These are phyloP conservation scores for Epistrophella euchroma DNA, from an alignment of 2,888 invertebrate genomes.

Conservation along the genomic window DNA sequence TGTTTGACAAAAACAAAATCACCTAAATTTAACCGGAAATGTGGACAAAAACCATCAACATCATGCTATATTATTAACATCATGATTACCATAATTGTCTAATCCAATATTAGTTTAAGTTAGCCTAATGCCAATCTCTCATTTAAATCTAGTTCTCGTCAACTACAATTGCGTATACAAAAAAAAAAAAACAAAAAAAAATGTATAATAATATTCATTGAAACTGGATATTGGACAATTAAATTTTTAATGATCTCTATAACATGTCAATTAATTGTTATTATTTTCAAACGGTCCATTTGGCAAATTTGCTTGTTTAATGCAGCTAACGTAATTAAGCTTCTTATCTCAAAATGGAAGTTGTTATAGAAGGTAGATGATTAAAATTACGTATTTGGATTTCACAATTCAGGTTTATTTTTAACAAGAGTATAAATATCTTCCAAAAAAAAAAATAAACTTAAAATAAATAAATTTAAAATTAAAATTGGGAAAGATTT, in stretches of 20 bases:
- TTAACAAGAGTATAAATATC: too few species aligned
- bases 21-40: background rate
- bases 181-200: background rate
- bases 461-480: too few species aligned
- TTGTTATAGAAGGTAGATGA: background rate
- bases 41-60: background rate
- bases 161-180: background rate
- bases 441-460: too few species aligned
- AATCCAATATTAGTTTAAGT: background rate
- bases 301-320: background rate
- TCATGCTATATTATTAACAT: background rate
- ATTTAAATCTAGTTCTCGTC: background rate
- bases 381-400: background rate
- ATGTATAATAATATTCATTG: background rate
- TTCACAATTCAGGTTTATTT: background rate
- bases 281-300: background rate
- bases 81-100: background rate
- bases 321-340: background rate
- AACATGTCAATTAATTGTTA: conserved; percentile 20
- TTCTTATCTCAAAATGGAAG: background rate
- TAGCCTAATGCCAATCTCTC: background rate
- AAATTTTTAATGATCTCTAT: conserved; percentile 40
- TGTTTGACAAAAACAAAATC: background rate
- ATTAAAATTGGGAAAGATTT: too few species aligned
- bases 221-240: conserved; percentile 35